Conservation (phyloP, 2,113 vertebrate genomes). For the Erinaceus europaeus region DNA sequence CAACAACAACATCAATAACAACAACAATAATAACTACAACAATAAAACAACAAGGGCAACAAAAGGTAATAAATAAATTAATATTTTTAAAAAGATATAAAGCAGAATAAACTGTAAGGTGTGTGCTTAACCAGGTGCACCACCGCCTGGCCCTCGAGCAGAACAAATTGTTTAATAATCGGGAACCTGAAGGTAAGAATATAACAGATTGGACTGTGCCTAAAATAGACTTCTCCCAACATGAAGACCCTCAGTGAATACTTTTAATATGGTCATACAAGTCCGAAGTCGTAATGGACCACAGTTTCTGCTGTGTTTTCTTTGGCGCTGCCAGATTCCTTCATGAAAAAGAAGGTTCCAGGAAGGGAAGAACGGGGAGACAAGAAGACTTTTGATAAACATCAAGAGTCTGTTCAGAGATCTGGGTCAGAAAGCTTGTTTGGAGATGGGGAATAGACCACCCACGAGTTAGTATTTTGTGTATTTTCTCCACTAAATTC, state of each 20-base stretch:
- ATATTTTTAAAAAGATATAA: too few relatives aligned
- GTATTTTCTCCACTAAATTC: not conserved
- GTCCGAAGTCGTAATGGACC: not conserved
- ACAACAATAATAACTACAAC: too few relatives aligned
- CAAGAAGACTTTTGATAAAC: conserved; percentile 48
- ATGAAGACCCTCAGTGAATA: not conserved
- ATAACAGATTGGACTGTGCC: not conserved
- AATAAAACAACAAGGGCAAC: too few relatives aligned
- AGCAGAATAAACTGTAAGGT: too few relatives aligned
- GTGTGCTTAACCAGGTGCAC: too few relatives aligned
- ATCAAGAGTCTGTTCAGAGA: conserved; percentile 36
- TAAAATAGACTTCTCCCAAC: too few relatives aligned
- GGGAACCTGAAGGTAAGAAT: too few relatives aligned
- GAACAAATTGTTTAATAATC: too few relatives aligned
- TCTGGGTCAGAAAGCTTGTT: conserved; percentile 41
- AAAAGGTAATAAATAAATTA: too few relatives aligned
- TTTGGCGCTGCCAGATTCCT: conserved; percentile 39
- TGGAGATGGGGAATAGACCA: conserved; percentile 54
- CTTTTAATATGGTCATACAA: not conserved
- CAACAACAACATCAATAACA: too few relatives aligned
- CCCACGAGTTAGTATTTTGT: conserved; percentile 12
- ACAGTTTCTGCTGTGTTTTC: conserved; percentile 44
- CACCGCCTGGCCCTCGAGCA: too few relatives aligned
- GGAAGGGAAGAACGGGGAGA: fast-evolving
- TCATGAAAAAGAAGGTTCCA: not conserved